Conservation (phyloP, 2,888 invertebrate species). For the Phyto melanocephala region DNA sequence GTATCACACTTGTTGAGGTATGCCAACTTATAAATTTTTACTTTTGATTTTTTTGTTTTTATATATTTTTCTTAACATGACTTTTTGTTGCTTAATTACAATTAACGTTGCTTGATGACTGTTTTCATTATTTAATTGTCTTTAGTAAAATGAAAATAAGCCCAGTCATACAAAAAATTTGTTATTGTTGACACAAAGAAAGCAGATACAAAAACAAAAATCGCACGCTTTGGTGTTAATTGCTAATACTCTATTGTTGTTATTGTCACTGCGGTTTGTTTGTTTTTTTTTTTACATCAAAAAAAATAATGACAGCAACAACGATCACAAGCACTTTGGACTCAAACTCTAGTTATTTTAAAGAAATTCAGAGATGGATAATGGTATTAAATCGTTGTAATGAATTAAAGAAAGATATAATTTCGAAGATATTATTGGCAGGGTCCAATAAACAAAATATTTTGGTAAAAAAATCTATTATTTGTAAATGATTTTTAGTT, state of each 20-base stretch:
- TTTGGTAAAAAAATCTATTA: no score
- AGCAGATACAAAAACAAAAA: conserved; percentile 14
- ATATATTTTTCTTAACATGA: background rate
- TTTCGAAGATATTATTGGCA: no score
- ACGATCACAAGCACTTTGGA: background rate
- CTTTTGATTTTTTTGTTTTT: background rate
- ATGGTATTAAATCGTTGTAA: no score
- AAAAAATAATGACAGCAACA: background rate
- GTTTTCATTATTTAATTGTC: no score
- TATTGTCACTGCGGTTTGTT: background rate
- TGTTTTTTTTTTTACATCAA: no score
- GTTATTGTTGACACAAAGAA: background rate
- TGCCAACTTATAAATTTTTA: background rate
- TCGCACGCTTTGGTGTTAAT: conserved; percentile 51
- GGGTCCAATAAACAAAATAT: no score
- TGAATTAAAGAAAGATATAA: no score
- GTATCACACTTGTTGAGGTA: no score
- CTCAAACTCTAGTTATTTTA: background rate
- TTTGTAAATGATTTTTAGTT: no score
- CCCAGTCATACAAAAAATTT: background rate
- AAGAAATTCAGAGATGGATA: background rate
- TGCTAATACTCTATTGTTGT: background rate
- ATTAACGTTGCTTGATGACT: background rate
- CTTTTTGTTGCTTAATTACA: background rate
- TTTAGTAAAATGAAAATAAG: background rate